Base-by-base conservation (phyloP, 2,113 vertebrate species). In the Benitochromis conjunctus region DNA sequence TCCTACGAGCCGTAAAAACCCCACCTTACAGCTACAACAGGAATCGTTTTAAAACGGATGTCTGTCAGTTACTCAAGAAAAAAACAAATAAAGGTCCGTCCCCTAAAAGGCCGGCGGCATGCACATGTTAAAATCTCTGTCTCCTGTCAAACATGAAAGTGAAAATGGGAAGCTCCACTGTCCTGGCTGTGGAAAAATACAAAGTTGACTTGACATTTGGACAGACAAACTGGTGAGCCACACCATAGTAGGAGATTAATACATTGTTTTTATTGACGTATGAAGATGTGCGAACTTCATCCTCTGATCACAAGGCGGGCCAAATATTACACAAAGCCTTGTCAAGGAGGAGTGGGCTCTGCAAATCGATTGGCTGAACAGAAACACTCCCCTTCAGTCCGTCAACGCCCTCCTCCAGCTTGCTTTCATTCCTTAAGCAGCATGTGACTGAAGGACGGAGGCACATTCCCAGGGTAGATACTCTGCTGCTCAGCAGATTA, bases 241-340 rank as follows among this genome's bases (percentile, higher is more conserved):
- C 9, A 10, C 38, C 31, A 51, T 5, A 41, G 29, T 5, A 10
- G 19, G 38, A 69, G 83, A 90, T 85, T 80, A 79, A 86, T 55
- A 88, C 84, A 90, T 88, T 87, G 87, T 92, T 89, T 92, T 86
- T 26, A 85, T 88, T 69, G 78, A 86, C 77, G 43, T 78, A 78
- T 84, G 64, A 92, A 93, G 86, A 76, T 78, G 84, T 90, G 88
- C 82, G 24, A 85, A 82, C 83, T 88, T 87, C 19, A 90, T 87
- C 69, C 43, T 80, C 46, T 13, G 36, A n/a, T 66, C 82, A 87
- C 81, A 86, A 56, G 57, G 79, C 29, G 2, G 54, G 81, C 85
- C 84, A 92, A 88, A 82, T 81, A 80, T 94, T 91, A 91, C 41
- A 79, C 79, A 95, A 92, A 88, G 48, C 43, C 69, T 56, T 51